Evolutionary conservation across 92 coral and sea anemone species (phyloP).

Genomic region (Porites evermanni): DNA sequence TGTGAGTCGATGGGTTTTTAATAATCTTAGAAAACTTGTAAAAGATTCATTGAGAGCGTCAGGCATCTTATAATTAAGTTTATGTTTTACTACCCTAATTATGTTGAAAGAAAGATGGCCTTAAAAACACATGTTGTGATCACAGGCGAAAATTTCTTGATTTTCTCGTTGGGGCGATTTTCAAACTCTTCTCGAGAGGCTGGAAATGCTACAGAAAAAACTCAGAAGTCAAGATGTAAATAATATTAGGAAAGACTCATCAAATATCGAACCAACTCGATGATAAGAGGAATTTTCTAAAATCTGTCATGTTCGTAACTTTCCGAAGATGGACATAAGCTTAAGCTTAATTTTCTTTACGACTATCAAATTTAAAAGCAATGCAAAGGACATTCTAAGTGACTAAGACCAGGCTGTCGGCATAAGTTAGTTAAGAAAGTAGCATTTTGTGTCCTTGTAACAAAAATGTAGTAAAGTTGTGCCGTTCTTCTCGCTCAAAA

Average conservation of each 20-base stretch:
- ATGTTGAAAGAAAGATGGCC: not conserved
- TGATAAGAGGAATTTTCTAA: not conserved
- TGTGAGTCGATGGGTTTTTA: not conserved
- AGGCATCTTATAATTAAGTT: too few species aligned
- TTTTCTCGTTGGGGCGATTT: not conserved
- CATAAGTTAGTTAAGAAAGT: not conserved
- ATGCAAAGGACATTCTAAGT: not conserved
- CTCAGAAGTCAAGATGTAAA: not conserved
- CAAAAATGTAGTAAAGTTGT: conserved; percentile 34
- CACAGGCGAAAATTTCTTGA: not conserved
- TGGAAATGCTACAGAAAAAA: not conserved
- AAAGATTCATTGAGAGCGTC: not conserved
- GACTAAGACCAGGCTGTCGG: not conserved
- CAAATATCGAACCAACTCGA: not conserved
- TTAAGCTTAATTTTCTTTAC: not conserved
- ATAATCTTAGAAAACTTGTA: not conserved
- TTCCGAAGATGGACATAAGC: not conserved
- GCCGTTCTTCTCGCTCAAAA: conserved; percentile 16
- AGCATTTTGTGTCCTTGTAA: conserved; percentile 20
- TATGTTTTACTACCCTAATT: not conserved
- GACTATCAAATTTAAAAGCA: conserved; percentile 1
- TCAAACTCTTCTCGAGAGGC: not conserved
- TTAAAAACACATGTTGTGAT: not conserved
- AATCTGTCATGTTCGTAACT: not conserved
- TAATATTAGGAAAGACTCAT: not conserved